phyloP scores from a whole-genome alignment of 2,113 vertebrate genomes.

The Cyprinus carpio region DNA sequence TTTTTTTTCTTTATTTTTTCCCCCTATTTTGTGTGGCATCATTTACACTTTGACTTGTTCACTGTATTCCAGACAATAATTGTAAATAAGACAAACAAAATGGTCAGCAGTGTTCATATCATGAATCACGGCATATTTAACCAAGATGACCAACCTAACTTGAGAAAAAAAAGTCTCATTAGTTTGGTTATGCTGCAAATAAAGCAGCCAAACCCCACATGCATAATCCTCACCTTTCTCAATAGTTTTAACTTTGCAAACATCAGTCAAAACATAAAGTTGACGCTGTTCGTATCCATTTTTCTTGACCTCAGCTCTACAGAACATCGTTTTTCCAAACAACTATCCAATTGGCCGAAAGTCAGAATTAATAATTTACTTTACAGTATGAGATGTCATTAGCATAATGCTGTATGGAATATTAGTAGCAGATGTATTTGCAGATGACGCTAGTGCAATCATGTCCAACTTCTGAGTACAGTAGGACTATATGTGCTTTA shows the following conservation, averaged over 20 bases:
- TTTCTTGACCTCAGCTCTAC: neutral
- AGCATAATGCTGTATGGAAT: slow-evolving; percentile 63
- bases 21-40: too few species aligned
- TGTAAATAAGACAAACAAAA: too few species aligned
- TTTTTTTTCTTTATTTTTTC: too few species aligned
- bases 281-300: neutral
- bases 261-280: neutral
- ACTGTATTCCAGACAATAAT: too few species aligned
- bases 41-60: too few species aligned
- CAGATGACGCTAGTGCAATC: slow-evolving; percentile 37
- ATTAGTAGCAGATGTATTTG: slow-evolving; percentile 69
- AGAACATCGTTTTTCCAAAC: neutral
- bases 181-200: neutral
- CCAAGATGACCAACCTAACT: too few species aligned
- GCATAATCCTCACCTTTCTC: neutral
- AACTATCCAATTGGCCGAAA: neutral
- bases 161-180: too few species aligned
- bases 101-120: too few species aligned
- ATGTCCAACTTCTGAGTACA: neutral
- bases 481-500: neutral
- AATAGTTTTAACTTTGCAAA: neutral
- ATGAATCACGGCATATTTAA: too few species aligned
- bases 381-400: slow-evolving; percentile 59
- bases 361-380: neutral
- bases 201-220: neutral